Evolutionary conservation across 37 sponge, comb jelly and placozoan species (phyloP), one percentile per base, ranked within the genome.

Genomic region (Ephydatia muelleri): DNA sequence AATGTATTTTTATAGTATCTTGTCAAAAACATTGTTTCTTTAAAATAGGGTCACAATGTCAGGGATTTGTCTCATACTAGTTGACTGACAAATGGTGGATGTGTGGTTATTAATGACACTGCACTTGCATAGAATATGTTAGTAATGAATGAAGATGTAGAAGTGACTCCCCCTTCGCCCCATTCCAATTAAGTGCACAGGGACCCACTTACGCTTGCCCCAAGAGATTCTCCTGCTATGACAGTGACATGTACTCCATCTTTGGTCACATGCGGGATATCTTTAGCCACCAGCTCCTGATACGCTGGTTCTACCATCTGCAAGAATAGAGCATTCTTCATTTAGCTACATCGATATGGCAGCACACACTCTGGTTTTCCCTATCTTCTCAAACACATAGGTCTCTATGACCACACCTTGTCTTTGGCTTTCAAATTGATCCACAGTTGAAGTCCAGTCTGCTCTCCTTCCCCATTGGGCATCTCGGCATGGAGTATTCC

Each of bases 401-500:
- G 3, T 43, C 57, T 25, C 2, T 34, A 0, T 27, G 23, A 23
- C 16, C 37, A 16, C 31, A 79, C 80, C 67, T 97, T 97, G 38
- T 92, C 91, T 76, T 84, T 86, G 12, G 80, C 70, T 34, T 83
- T 87, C 43, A 97, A 84, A 47, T 97, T 97, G 32, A 97, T 91
- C 98, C 98, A 97, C 72, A 97, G 88, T 74, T 97, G 98, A 5
- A 97, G 93, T 68, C 96, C 98, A 40, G 86, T 65, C 67, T 83
- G 87, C 47, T 96, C 92, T 28, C 80, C 86, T 39, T 92, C 87
- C 27, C 88, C 88, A 30, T 49, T 83, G 1, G 98, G 98, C 93
- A 97, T 97, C 76, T 97, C 98, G 22, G 95, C 82, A 68, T 97
- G 98, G 23, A 97, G 90, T 29, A 97, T 93, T 37, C 96, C 95